Evolutionary conservation across 2,888 invertebrate species (phyloP), one percentile per base, ranked within the genome.

Genomic region (Eueremaeus valkanovi): DNA sequence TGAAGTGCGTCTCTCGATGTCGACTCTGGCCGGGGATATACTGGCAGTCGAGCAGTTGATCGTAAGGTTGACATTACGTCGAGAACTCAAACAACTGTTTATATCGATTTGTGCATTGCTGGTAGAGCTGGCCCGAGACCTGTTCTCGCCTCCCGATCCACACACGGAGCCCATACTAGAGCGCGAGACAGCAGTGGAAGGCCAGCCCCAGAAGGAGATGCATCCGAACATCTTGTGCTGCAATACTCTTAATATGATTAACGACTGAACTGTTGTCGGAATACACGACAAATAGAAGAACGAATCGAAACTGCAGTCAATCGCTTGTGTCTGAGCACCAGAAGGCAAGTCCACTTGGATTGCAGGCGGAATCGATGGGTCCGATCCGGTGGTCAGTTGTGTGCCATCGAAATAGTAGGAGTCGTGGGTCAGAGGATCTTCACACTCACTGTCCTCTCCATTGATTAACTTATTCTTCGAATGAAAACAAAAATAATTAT

Each of bases 141-240:
- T 74, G 68, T 40, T 76, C 66, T 73, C 79, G n/a, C n/a, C n/a
- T 29, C 75, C 76, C 40, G 61, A 76, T 29, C 18, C 45, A 3
- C 73, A 31, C 75, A 76, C 27, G 6, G 40, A 40, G 40, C 8
- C 8, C 21, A 51, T 11, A 49, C 45, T 49, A 42, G 77, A 74
- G 24, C 78, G 81, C 58, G 84, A 83, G 77, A 84, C 83, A 78
- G 84, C 83, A 77, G 82, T 83, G 79, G 84, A 84, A 82, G 83
- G 84, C 81, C 83, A 84, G 82, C 82, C 81, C 76, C 86, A 82
- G 13, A 85, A 83, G 49, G 86, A 83, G 85, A 84, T 84, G 75
- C 86, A 85, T 66, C 86, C 86, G 75, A 87, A 85, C 76, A 87
- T 83, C 76, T 86, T 84, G 81, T 87, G 87, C 76, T 86, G 85